phyloP scores from a whole-genome alignment of 2,888 invertebrate genomes.

The Amiota mariae region DNA sequence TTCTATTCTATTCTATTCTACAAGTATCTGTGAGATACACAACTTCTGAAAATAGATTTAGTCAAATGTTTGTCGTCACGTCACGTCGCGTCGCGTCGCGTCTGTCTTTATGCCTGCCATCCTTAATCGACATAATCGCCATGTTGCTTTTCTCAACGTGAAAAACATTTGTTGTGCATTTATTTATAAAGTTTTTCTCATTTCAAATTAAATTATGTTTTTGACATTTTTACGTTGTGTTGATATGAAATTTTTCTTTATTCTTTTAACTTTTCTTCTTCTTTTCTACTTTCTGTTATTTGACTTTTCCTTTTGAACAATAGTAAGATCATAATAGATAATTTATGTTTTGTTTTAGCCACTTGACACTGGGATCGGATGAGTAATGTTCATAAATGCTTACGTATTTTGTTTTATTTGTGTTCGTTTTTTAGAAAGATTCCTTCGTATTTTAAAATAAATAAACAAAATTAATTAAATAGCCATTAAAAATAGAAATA shows the following conservation, averaged over 20 bases:
- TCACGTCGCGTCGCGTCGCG: slow-evolving; percentile 4
- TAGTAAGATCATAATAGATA: slow-evolving; percentile 54
- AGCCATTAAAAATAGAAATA: slow-evolving; percentile 2
- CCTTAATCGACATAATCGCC: neutral
- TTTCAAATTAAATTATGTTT: slow-evolving; percentile 56
- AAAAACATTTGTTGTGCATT: slow-evolving; percentile 46
- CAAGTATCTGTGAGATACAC: slow-evolving; percentile 41
- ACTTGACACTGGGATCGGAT: slow-evolving; percentile 23
- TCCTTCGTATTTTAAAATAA: slow-evolving; percentile 23
- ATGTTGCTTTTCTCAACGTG: slow-evolving; percentile 23
- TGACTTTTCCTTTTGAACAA: slow-evolving; percentile 40
- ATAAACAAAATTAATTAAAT: slow-evolving; percentile 39
- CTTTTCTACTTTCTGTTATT: slow-evolving; percentile 48
- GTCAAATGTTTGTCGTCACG: slow-evolving; percentile 41
- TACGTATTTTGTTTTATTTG: slow-evolving; percentile 41
- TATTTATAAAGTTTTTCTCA: slow-evolving; percentile 57
- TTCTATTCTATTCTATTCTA: slow-evolving; percentile 1
- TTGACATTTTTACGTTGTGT: slow-evolving; percentile 46
- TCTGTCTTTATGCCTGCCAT: slow-evolving; percentile 15
- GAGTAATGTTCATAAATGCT: slow-evolving; percentile 40
- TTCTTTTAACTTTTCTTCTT: slow-evolving; percentile 24
- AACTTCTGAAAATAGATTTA: slow-evolving; percentile 59
- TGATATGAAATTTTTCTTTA: neutral
- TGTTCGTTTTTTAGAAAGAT: slow-evolving; percentile 43
- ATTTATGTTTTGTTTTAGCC: slow-evolving; percentile 37